Evolutionary conservation across 2,113 vertebrate genomes (phyloP).

Genomic region (Macaca fascicularis): T2T-MFA8v1.1 NC_088389.1:85901001-85901500

Average conservation of each 20-base stretch:
- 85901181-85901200: not conserved
- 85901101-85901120: not conserved
- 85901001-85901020: not conserved
- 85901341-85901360: not conserved
- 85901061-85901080: not conserved
- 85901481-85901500: not conserved
- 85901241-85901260: not conserved
- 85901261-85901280: not conserved
- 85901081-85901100: not conserved
- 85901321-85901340: not conserved
- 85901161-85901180: not conserved
- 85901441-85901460: not conserved
- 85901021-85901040: not conserved
- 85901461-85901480: not conserved
- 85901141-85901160: not conserved
- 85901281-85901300: not conserved
- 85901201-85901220: not conserved
- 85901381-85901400: too few relatives aligned
- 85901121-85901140: not conserved
- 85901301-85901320: not conserved
- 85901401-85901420: not conserved
- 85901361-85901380: not conserved
- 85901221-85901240: not conserved
- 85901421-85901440: not conserved
- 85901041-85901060: not conserved